These are phyloP conservation scores for Eupithecia subumbrata DNA, from an alignment of 2,888 invertebrate genomes.

Conservation along the genomic window DNA sequence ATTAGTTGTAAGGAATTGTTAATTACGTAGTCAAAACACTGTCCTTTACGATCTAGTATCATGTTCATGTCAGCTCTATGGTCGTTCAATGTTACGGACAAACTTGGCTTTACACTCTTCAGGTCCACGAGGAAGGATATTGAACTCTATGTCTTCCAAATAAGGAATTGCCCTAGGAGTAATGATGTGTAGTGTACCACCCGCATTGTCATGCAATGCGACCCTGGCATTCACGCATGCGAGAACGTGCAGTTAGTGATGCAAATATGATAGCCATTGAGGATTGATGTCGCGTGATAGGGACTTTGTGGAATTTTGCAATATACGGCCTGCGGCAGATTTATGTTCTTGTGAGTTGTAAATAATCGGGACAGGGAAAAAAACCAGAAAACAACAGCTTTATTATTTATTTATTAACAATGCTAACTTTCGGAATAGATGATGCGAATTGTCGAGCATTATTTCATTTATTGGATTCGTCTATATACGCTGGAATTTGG, in stretches of 20 bases:
- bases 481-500: neutral
- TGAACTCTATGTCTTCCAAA: slow-evolving; percentile 17
- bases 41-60: slow-evolving; percentile 30
- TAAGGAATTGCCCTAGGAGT: slow-evolving; percentile 6
- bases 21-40: slow-evolving; percentile 16
- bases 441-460: neutral
- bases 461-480: too few species aligned
- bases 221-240: slow-evolving; percentile 40
- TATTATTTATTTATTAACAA: too few species aligned
- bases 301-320: slow-evolving; percentile 20
- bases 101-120: neutral
- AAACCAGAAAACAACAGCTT: neutral
- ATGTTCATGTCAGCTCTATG: slow-evolving; percentile 30
- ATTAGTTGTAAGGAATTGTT: slow-evolving; percentile 13
- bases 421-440: neutral
- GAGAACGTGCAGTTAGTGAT: slow-evolving; percentile 38
- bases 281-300: slow-evolving; percentile 37
- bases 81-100: slow-evolving; percentile 33
- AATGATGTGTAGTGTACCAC: slow-evolving; percentile 23
- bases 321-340: slow-evolving; percentile 1
- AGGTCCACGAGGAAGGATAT: slow-evolving; percentile 1
- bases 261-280: slow-evolving; percentile 39
- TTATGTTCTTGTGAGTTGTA: slow-evolving; percentile 5
- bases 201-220: slow-evolving; percentile 37
- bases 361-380: neutral